Conservation (phyloP, 2,797 vertebrate species). For the Notolabrus celidotus region DNA sequence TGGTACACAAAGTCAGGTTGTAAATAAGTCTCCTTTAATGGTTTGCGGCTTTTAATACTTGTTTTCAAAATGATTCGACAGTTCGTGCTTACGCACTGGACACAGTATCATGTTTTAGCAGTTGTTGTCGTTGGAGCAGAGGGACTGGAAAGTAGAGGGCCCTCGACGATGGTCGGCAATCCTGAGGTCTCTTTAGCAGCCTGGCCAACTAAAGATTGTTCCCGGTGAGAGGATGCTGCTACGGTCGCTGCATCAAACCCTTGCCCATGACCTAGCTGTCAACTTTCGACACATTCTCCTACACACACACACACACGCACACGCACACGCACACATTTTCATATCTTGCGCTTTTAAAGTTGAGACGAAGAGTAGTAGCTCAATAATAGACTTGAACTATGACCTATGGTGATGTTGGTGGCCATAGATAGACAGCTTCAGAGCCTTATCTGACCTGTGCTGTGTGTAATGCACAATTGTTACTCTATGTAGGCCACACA, state of each 20-base stretch:
- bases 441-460: conserved; percentile 36
- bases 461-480: conserved; percentile 21
- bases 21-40: conserved; percentile 22
- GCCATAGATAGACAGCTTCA: conserved; percentile 14
- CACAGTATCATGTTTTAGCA: conserved; percentile 67
- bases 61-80: conserved; percentile 43
- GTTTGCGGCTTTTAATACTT: conserved; percentile 28
- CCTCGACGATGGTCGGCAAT: conserved; percentile 71
- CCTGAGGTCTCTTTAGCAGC: conserved; percentile 76
- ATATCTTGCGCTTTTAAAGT: conserved; percentile 12
- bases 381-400: conserved; percentile 70
- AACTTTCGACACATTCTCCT: conserved; percentile 47
- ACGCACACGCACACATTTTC: conserved; percentile 38
- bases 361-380: conserved; percentile 40
- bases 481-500: conserved; percentile 19
- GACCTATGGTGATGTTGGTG: conserved; percentile 55
- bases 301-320: conserved; percentile 2
- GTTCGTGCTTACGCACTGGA: conserved; percentile 51
- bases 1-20: conserved; percentile 5
- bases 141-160: conserved; percentile 62
- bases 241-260: conserved; percentile 33
- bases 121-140: conserved; percentile 76
- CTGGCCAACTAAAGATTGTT: conserved; percentile 70
- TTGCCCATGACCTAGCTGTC: conserved; percentile 64
- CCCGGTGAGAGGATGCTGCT: conserved; percentile 53